phyloP scores from a whole-genome alignment of 1,140 invertebrate genomes.

The Diorhabda elongata region DNA sequence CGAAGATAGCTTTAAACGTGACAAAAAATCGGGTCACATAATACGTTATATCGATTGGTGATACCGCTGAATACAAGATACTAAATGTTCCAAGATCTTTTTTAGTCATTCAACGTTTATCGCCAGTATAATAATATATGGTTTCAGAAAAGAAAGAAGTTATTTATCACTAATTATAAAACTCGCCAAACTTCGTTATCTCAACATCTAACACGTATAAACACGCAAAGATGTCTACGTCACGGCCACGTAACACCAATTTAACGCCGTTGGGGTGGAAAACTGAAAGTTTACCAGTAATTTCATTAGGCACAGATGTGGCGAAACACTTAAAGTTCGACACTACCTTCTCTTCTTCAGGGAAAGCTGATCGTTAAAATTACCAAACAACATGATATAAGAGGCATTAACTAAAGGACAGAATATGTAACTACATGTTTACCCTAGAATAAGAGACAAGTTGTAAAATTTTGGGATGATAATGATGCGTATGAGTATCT shows the following conservation, averaged over 20 bases:
- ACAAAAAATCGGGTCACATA: not conserved
- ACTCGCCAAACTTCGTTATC: not conserved
- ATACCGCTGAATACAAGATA: too few relatives aligned
- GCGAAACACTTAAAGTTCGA: not conserved
- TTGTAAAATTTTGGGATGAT: too few relatives aligned
- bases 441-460: too few relatives aligned
- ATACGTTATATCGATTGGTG: not conserved
- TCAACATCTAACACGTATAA: conserved; percentile 2
- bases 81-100: too few relatives aligned
- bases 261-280: not conserved
- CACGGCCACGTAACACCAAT: conserved; percentile 1
- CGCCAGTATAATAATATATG: too few relatives aligned
- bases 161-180: not conserved
- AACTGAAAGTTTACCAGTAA: conserved; percentile 1
- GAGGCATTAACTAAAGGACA: not conserved
- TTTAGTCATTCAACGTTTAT: too few relatives aligned
- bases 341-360: not conserved
- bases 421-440: too few relatives aligned
- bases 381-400: conserved; percentile 2
- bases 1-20: not conserved
- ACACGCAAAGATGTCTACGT: not conserved
- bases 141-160: too few relatives aligned
- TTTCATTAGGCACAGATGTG: conserved; percentile 1
- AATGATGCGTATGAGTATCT: too few relatives aligned
- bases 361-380: not conserved